A percentile compares a stretch with the other conserved stretches of the same genome.
Conservation (phyloP, 1,140 invertebrate species). For the Octopus sinensis region DNA sequence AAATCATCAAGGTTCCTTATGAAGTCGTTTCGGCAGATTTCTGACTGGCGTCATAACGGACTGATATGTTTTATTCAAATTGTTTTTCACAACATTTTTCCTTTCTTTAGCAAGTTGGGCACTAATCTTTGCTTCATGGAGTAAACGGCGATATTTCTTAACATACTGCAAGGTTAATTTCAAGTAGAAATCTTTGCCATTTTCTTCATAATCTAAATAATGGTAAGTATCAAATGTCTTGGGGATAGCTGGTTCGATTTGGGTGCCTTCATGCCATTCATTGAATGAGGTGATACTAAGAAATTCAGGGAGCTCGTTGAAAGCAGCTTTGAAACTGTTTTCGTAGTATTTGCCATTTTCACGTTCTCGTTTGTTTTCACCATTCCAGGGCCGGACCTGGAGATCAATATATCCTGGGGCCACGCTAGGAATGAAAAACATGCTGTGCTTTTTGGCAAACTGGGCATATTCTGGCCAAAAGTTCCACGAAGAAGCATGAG, state of each 20-base stretch:
- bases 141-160: conserved; percentile 21
- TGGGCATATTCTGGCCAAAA: conserved; percentile 55
- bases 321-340: conserved; percentile 51
- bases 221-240: conserved; percentile 37
- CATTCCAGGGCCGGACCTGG: conserved; percentile 60
- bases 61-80: too few relatives aligned
- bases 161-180: conserved; percentile 41
- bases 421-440: conserved; percentile 60
- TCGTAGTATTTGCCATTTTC: conserved; percentile 58
- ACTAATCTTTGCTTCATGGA: not conserved
- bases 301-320: conserved; percentile 44
- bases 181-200: conserved; percentile 51
- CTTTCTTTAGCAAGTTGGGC: too few relatives aligned
- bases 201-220: conserved; percentile 51
- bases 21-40: too few relatives aligned
- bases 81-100: too few relatives aligned
- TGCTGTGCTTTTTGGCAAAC: conserved; percentile 46
- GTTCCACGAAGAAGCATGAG: conserved; percentile 56
- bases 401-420: conserved; percentile 62
- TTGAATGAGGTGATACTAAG: conserved; percentile 62
- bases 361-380: conserved; percentile 49
- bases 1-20: too few relatives aligned
- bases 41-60: too few relatives aligned
- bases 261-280: conserved; percentile 63
- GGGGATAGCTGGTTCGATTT: conserved; percentile 59